Evolutionary conservation across 2,888 invertebrate genomes (phyloP).

Genomic region (Tyria jacobaeae): DNA sequence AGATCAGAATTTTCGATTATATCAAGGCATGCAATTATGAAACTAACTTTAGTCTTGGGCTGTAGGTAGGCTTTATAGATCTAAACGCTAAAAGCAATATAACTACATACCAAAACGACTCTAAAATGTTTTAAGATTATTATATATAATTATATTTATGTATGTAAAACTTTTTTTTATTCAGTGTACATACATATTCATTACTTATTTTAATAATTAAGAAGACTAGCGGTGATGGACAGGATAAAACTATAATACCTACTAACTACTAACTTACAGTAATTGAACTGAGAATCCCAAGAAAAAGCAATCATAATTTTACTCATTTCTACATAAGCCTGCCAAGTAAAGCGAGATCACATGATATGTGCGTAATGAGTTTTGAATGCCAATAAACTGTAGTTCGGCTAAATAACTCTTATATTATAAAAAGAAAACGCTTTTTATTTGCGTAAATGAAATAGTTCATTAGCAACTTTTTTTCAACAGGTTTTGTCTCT

Average conservation of each 20-base stretch:
- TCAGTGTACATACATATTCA: not conserved
- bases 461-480: not conserved
- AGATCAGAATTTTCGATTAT: not conserved
- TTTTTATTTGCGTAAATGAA: not conserved
- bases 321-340: not conserved
- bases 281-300: slow-evolving; percentile 15
- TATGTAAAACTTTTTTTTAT: too few relatives aligned
- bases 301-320: slow-evolving; percentile 7
- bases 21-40: not conserved
- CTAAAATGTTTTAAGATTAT: too few relatives aligned
- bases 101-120: too few relatives aligned
- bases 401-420: not conserved
- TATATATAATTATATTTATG: too few relatives aligned
- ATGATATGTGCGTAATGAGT: not conserved
- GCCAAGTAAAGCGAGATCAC: not conserved
- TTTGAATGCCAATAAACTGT: not conserved
- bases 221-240: not conserved
- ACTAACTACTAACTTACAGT: too few relatives aligned
- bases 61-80: too few relatives aligned
- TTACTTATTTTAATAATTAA: not conserved
- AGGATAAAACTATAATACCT: not conserved
- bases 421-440: not conserved
- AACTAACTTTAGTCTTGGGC: not conserved
- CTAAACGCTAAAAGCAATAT: too few relatives aligned
- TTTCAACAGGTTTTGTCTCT: too few relatives aligned